Conservation (phyloP, 2,888 invertebrate genomes). For the Liodrosophila aerea region DNA sequence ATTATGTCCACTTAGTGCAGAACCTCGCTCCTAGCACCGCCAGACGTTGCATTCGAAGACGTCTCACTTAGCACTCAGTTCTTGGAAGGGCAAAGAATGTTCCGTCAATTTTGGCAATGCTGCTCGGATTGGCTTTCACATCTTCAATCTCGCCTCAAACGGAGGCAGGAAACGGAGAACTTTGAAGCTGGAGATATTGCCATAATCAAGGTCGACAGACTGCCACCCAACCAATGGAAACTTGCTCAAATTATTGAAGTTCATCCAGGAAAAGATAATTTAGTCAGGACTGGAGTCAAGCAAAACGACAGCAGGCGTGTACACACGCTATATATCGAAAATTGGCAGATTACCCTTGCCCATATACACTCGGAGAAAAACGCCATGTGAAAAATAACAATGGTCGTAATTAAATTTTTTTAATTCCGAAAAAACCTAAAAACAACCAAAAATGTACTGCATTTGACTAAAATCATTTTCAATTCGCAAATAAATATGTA, state of each 20-base stretch:
- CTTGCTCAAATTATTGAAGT: conserved; percentile 30
- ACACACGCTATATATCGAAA: conserved; percentile 1
- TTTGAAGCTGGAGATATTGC: conserved; percentile 25
- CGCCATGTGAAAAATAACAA: too few relatives aligned
- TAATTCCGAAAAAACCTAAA: too few relatives aligned
- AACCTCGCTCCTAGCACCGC: neutral
- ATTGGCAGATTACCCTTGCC: too few relatives aligned
- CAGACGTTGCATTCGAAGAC: too few relatives aligned
- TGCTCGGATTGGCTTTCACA: conserved; percentile 38
- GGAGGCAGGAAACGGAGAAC: conserved; percentile 20
- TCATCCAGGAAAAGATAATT: conserved; percentile 32
- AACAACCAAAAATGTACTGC: too few relatives aligned
- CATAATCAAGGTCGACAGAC: conserved; percentile 5
- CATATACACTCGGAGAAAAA: conserved; percentile 2
- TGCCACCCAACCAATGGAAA: conserved; percentile 23
- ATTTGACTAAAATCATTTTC: too few relatives aligned
- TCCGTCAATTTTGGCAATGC: conserved; percentile 30
- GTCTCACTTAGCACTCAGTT: neutral
- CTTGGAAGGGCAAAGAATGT: neutral
- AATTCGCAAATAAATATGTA: too few relatives aligned
- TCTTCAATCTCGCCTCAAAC: conserved; percentile 38
- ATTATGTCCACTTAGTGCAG: neutral
- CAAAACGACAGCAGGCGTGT: neutral
- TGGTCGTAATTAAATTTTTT: too few relatives aligned
- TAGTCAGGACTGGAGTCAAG: conserved; percentile 25